A percentile compares a stretch with the other conserved stretches of the same genome.
Evolutionary conservation across 37 sponge, comb jelly and placozoan genomes (phyloP).

Genomic region (Cliona cf. orientalis): DNA sequence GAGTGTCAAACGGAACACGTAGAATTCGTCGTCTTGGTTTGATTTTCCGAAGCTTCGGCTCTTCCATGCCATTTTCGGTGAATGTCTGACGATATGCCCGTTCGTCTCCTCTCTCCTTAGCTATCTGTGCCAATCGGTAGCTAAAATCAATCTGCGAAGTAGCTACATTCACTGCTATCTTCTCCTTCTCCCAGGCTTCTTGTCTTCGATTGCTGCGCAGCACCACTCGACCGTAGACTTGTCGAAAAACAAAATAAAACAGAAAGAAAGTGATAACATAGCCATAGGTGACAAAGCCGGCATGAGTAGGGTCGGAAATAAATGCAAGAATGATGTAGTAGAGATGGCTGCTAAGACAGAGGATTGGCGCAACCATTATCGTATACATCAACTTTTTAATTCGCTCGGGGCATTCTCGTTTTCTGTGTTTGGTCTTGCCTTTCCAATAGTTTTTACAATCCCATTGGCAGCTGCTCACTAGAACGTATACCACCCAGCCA

Average conservation of each 20-base stretch:
- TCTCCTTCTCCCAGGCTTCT: background rate
- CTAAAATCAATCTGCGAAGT: too few species aligned
- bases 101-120: too few species aligned
- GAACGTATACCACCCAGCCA: constrained; percentile 33
- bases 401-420: background rate
- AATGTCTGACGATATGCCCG: too few species aligned
- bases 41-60: too few species aligned
- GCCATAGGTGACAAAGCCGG: constrained; percentile 2
- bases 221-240: constrained; percentile 14
- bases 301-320: constrained; percentile 38
- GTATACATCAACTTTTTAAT: constrained; percentile 27
- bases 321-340: constrained; percentile 36
- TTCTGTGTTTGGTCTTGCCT: background rate
- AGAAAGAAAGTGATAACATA: constrained; percentile 17
- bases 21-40: too few species aligned
- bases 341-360: constrained; percentile 25
- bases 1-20: constrained; percentile 18
- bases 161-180: background rate
- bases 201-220: background rate
- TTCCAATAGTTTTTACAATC: too few species aligned
- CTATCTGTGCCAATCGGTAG: too few species aligned
- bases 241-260: constrained; percentile 15
- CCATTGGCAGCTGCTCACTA: constrained; percentile 12
- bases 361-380: constrained; percentile 20
- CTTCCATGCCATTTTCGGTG: too few species aligned